These are phyloP conservation scores for Piezodorus guildinii DNA, from an alignment of 1,140 invertebrate genomes.

Conservation along the genomic window DNA sequence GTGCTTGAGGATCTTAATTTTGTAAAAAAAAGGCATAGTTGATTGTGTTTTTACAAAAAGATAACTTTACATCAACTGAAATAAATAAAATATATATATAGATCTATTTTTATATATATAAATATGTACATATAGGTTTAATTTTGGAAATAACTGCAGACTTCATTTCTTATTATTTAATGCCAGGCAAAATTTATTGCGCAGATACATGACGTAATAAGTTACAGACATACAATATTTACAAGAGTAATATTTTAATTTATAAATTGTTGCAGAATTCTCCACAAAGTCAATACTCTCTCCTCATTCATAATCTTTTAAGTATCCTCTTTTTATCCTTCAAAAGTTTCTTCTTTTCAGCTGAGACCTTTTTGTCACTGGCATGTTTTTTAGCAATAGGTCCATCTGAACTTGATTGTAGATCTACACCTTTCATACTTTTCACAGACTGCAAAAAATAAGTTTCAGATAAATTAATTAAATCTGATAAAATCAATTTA, in stretches of 20 bases:
- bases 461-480: background rate
- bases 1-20: too few relatives aligned
- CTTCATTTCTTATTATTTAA: too few relatives aligned
- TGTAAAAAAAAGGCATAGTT: too few relatives aligned
- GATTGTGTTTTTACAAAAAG: too few relatives aligned
- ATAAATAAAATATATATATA: too few relatives aligned
- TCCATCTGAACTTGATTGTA: slow-evolving; percentile 43
- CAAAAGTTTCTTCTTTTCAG: slow-evolving; percentile 62
- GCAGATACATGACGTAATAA: background rate
- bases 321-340: slow-evolving; percentile 80
- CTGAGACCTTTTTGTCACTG: slow-evolving; percentile 62
- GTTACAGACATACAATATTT: slow-evolving; percentile 12
- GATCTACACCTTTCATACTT: slow-evolving; percentile 35
- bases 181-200: background rate
- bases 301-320: slow-evolving; percentile 65
- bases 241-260: slow-evolving; percentile 2
- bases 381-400: slow-evolving; percentile 74
- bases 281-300: slow-evolving; percentile 14
- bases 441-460: slow-evolving; percentile 34
- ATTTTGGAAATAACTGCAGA: too few relatives aligned
- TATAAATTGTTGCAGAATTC: background rate
- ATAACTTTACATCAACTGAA: too few relatives aligned
- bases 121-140: too few relatives aligned
- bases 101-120: too few relatives aligned
- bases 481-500: too few relatives aligned